These are phyloP conservation scores for Theristicus caerulescens DNA, from an alignment of 2,113 vertebrate species.

Conservation along the genomic window DNA sequence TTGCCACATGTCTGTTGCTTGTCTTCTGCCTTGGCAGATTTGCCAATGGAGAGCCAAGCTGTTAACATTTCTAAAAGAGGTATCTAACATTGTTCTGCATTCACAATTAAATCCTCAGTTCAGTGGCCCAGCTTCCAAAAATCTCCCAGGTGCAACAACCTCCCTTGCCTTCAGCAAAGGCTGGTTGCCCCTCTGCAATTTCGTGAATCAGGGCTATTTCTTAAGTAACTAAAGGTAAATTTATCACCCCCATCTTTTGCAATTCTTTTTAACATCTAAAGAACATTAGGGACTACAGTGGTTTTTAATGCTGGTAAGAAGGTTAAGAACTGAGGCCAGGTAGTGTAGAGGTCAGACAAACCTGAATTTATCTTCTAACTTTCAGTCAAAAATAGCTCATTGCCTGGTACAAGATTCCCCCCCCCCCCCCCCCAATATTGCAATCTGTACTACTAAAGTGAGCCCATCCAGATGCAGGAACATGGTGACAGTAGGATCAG, in stretches of 20 bases:
- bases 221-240: neutral
- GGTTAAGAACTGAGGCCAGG: neutral
- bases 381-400: neutral
- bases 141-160: neutral
- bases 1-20: neutral
- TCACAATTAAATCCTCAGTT: neutral
- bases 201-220: neutral
- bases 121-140: neutral
- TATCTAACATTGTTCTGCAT: neutral
- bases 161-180: neutral
- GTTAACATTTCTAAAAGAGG: neutral
- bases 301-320: neutral
- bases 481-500: neutral
- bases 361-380: neutral
- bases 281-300: neutral
- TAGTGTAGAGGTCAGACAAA: neutral
- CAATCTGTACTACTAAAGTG: neutral
- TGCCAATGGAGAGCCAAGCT: neutral
- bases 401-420: neutral
- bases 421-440: neutral
- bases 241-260: neutral
- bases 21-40: neutral
- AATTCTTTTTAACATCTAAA: neutral
- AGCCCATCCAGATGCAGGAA: neutral
- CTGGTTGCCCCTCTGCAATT: neutral